Evolutionary conservation across 2,113 vertebrate species (phyloP).

Genomic region (Glaucidium brasilianum): DNA sequence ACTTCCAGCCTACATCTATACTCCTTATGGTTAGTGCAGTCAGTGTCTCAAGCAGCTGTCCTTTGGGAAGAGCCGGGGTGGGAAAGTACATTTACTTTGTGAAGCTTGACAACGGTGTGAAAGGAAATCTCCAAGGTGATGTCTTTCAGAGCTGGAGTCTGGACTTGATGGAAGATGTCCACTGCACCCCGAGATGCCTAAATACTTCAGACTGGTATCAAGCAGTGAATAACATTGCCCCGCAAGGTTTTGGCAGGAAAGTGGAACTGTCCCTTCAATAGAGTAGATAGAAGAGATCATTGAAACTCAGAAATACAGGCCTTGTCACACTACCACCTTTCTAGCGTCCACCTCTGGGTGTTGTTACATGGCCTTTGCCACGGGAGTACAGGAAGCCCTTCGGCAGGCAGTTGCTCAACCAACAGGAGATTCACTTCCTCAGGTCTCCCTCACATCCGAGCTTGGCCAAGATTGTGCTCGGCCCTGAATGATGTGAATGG

Average conservation of each 20-base stretch:
- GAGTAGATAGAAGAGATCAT: conserved; percentile 55
- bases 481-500: rapidly evolving
- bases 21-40: conserved; percentile 31
- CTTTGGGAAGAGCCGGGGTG: not conserved
- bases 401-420: not conserved
- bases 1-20: conserved; percentile 9
- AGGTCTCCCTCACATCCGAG: not conserved
- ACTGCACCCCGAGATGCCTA: conserved; percentile 64
- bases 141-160: conserved; percentile 54
- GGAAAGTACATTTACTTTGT: conserved; percentile 47
- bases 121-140: conserved; percentile 59
- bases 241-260: conserved; percentile 59
- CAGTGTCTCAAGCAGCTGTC: not conserved
- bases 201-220: conserved; percentile 65
- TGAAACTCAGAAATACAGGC: conserved; percentile 44
- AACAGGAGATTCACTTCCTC: not conserved
- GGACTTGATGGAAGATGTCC: conserved; percentile 51
- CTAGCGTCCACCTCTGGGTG: not conserved
- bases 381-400: not conserved
- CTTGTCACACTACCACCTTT: not conserved
- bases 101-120: conserved; percentile 58
- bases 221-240: conserved; percentile 62
- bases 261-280: conserved; percentile 56
- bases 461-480: not conserved
- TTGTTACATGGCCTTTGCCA: not conserved